Evolutionary conservation across 2,113 vertebrate genomes (phyloP).

Genomic region (Alexandromys fortis): DNA sequence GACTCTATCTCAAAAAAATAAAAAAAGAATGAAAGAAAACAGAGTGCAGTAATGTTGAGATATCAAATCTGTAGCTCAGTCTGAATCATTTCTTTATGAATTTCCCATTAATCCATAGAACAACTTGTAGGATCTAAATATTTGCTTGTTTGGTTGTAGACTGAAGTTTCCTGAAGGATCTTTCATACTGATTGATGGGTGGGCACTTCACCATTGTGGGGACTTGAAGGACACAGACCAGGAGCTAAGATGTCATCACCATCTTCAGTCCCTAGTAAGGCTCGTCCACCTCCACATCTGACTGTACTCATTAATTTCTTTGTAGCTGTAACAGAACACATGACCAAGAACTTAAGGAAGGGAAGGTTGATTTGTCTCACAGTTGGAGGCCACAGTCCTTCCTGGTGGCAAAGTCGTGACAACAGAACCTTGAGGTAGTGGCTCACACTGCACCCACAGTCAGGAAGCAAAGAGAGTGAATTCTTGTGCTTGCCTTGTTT

Average conservation of each 20-base stretch:
- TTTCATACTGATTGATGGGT: not conserved
- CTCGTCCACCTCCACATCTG: not conserved
- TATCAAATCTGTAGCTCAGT: not conserved
- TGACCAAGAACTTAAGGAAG: not conserved
- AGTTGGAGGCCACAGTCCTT: too few species aligned
- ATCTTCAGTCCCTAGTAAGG: not conserved
- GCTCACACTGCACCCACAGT: too few species aligned
- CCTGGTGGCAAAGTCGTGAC: not conserved
- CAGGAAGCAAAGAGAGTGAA: not conserved
- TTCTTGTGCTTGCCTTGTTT: not conserved
- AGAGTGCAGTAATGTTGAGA: too few species aligned
- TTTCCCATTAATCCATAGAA: not conserved
- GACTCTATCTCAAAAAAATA: too few species aligned
- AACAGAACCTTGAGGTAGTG: not conserved
- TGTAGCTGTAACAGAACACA: accelerated
- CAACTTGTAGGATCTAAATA: not conserved
- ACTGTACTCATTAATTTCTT: not conserved
- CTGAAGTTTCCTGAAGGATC: not conserved
- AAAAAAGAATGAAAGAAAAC: too few species aligned
- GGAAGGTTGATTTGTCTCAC: not conserved
- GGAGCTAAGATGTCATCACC: not conserved
- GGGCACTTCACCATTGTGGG: too few species aligned
- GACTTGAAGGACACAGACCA: not conserved
- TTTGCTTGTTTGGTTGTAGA: not conserved
- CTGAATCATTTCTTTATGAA: not conserved